A percentile compares a stretch with the other conserved stretches of the same genome.
Evolutionary conservation across 2,888 invertebrate species (phyloP).

Genomic region (Orchesella flavescens): DNA sequence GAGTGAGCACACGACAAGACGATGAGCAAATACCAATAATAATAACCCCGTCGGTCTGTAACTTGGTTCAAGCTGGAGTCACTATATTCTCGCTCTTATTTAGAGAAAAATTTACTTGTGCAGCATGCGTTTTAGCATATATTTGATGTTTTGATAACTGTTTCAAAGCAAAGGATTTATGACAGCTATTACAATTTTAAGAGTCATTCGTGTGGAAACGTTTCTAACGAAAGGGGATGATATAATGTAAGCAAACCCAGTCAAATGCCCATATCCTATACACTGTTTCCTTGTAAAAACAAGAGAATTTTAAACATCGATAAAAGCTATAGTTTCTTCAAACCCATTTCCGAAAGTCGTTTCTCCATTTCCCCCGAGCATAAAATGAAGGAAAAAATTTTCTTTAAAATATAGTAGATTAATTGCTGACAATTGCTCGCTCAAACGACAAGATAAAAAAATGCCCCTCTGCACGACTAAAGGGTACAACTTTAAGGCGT

Average conservation of each 20-base stretch:
- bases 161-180: slow-evolving; percentile 54
- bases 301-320: slow-evolving; percentile 19
- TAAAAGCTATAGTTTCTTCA: slow-evolving; percentile 23
- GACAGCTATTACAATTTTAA: slow-evolving; percentile 57
- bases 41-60: slow-evolving; percentile 35
- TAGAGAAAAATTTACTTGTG: no score
- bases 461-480: no score
- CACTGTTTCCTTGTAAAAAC: neutral
- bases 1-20: slow-evolving; percentile 37
- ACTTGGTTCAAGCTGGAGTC: no score
- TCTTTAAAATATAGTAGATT: neutral
- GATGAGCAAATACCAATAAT: slow-evolving; percentile 44
- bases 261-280: neutral
- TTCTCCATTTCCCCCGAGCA: slow-evolving; percentile 30
- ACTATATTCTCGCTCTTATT: no score
- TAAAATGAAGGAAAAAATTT: neutral
- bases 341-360: slow-evolving; percentile 56
- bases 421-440: neutral
- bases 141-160: slow-evolving; percentile 60
- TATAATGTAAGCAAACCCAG: neutral
- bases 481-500: no score
- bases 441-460: no score
- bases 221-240: neutral
- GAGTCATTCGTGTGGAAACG: slow-evolving; percentile 47
- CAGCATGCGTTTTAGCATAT: no score